These are phyloP conservation scores for Gobionotothen gibberifrons DNA, from an alignment of 2,797 vertebrate genomes.

Conservation along the genomic window DNA sequence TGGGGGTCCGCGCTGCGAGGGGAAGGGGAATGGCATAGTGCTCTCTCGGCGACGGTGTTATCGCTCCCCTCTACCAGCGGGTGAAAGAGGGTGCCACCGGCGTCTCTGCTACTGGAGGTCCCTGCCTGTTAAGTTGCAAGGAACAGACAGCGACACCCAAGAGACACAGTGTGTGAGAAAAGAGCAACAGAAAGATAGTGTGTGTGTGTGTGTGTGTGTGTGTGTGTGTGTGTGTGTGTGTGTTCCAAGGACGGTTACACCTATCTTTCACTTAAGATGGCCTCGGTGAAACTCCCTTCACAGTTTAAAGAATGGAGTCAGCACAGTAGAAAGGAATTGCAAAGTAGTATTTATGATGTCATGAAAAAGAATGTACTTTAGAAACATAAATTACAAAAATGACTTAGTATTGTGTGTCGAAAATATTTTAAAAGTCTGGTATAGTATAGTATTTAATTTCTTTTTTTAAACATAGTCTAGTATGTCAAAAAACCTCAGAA, in stretches of 20 bases:
- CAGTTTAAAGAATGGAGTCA: constrained; percentile 45
- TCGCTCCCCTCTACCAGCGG: constrained; percentile 63
- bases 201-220: constrained; percentile 4
- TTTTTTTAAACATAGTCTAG: too few relatives aligned
- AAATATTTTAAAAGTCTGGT: too few relatives aligned
- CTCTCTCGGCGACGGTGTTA: constrained; percentile 75
- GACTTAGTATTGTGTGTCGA: too few relatives aligned
- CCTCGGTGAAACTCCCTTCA: constrained; percentile 42
- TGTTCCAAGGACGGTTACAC: constrained; percentile 55
- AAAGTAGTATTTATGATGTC: background rate
- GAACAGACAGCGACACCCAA: constrained; percentile 69
- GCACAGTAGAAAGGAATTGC: constrained; percentile 32
- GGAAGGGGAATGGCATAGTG: constrained; percentile 78
- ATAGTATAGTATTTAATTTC: too few relatives aligned
- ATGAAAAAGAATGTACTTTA: too few relatives aligned
- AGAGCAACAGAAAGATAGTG: constrained; percentile 46
- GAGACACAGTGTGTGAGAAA: constrained; percentile 58
- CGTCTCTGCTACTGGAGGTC: constrained; percentile 60
- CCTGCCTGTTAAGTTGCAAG: constrained; percentile 62
- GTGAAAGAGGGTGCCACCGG: constrained; percentile 69
- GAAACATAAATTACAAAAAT: too few relatives aligned
- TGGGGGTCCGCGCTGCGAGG: constrained; percentile 83
- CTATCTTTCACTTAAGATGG: constrained; percentile 56
- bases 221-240: constrained; percentile 7
- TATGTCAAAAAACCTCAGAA: too few relatives aligned